Conservation (phyloP, 2,888 invertebrate species). For the Ephialtes manifestator region DNA sequence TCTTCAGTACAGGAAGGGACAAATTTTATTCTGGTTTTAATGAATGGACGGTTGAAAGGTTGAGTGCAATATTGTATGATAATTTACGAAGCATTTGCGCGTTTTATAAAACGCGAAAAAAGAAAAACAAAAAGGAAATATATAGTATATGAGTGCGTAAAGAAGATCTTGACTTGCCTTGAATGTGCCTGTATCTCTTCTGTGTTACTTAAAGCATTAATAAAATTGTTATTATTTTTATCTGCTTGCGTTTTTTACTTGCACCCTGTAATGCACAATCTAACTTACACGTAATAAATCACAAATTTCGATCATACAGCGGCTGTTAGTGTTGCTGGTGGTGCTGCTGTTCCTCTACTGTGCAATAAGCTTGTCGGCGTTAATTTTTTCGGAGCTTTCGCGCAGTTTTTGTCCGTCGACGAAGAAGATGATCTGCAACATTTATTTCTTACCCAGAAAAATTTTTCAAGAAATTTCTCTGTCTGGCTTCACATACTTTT, state of each 20-base stretch:
- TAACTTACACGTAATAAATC: conserved; percentile 12
- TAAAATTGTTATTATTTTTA: conserved; percentile 84
- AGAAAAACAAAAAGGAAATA: not conserved
- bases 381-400: conserved; percentile 30
- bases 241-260: conserved; percentile 78
- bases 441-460: not conserved
- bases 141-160: conserved; percentile 35
- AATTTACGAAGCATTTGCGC: conserved; percentile 8
- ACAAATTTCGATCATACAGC: conserved; percentile 11
- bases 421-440: not conserved
- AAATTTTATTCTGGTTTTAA: conserved; percentile 27
- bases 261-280: conserved; percentile 69
- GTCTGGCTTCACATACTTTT: conserved; percentile 38
- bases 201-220: conserved; percentile 82
- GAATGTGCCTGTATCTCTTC: conserved; percentile 80
- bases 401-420: conserved; percentile 31
- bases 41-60: conserved; percentile 34
- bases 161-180: conserved; percentile 65
- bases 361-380: conserved; percentile 37
- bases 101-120: conserved; percentile 29
- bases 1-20: not conserved
- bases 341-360: conserved; percentile 9
- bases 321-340: conserved; percentile 30
- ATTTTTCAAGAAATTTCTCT: conserved; percentile 1
- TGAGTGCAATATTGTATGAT: conserved; percentile 57